phyloP scores from a whole-genome alignment of 2,888 invertebrate genomes.

The Coremacera marginata region DNA sequence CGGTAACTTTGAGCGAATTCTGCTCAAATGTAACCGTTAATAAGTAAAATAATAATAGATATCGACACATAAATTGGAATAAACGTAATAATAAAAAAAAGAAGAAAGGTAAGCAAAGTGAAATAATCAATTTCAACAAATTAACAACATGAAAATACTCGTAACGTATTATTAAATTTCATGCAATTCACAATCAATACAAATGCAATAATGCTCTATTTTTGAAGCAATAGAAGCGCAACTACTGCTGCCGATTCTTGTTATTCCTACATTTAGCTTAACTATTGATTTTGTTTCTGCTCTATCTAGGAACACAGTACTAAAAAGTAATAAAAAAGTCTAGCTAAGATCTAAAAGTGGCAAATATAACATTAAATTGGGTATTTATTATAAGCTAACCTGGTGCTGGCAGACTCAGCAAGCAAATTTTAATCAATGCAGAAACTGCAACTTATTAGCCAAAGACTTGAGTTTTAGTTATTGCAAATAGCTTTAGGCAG shows the following conservation, averaged over 20 bases:
- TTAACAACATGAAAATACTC: conserved; percentile 61
- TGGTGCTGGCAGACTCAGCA: too few species aligned
- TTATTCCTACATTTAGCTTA: conserved; percentile 25
- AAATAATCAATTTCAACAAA: conserved; percentile 58
- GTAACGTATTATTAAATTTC: conserved; percentile 61
- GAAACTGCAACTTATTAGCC: too few species aligned
- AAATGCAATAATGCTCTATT: not conserved
- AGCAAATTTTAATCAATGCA: too few species aligned
- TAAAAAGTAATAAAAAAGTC: not conserved
- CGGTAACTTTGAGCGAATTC: too few species aligned
- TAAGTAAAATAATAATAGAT: too few species aligned
- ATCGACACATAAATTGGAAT: too few species aligned
- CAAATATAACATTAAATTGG: too few species aligned
- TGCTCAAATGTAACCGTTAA: too few species aligned
- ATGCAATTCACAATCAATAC: conserved; percentile 14
- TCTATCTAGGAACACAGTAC: not conserved
- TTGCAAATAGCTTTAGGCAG: too few species aligned
- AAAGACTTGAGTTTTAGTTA: too few species aligned
- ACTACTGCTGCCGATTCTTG: not conserved
- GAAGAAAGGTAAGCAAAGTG: conserved; percentile 42
- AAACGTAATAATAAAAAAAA: too few species aligned
- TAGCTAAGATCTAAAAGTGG: not conserved
- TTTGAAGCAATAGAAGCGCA: not conserved
- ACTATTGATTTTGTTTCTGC: not conserved
- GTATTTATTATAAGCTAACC: too few species aligned